Evolutionary conservation across 23 tunicate genomes (phyloP), one percentile per base, ranked within the genome.

Genomic region (Ascidia mentula): DNA sequence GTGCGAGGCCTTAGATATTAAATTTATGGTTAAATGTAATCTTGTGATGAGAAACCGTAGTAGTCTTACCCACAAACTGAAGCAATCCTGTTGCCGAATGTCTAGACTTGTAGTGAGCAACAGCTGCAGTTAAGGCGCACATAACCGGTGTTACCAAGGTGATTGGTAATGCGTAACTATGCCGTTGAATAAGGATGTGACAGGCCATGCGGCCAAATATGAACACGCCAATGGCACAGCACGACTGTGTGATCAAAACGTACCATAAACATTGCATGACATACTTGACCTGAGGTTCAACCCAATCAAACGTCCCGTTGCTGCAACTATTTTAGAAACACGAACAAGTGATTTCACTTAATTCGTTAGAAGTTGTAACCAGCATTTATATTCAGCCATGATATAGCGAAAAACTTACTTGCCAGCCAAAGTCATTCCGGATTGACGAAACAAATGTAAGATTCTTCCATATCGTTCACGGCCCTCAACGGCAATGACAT

Each of bases 171-270:
- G 97, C 45, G 46, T 88, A 91, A 0, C 85, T 46, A 28, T 40
- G 72, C 6, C 80, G 32, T 42, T 91, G 97, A 20, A 82, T 59
- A 45, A 69, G 40, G 6, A 91, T 91, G 76, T 81, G 59, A 69
- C 91, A 91, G 36, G 97, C 90, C 34, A 91, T 79, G 34, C 97
- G 80, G 3, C 97, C 97, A 36, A 91, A 79, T 37, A 81, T 86
- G 81, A 86, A 91, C 4, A 82, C 81, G 17, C 85, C 91, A 31
- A 91, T 72, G 0, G 90, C 37, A 31, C 85, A 77, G 72, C 81
- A 38, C 5, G 76, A 59, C 40, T 91, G 90, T 4, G 90, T 89
- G 72, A 76, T 72, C 5, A 86, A 82, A 35, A 89, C 88, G 24
- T 74, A 61, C 79, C n/a, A n/a, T n/a, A n/a, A n/a, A n/a, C n/a